Evolutionary conservation across 2,797 vertebrate species (phyloP).

Genomic region (Threskiornis aethiopicus): DNA sequence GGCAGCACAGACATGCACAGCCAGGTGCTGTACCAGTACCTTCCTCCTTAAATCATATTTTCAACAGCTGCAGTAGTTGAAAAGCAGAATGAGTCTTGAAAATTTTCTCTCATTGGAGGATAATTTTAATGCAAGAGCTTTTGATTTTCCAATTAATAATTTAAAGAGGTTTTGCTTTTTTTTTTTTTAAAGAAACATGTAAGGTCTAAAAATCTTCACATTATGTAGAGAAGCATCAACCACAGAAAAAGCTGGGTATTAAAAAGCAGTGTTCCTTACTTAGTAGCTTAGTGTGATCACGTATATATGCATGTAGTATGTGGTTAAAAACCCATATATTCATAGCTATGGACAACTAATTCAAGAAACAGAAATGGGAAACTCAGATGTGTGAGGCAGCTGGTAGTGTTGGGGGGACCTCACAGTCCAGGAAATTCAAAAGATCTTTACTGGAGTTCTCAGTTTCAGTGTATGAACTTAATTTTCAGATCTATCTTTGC

Average conservation of each 20-base stretch:
- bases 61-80: neutral
- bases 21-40: no score
- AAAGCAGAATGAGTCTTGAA: neutral
- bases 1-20: neutral
- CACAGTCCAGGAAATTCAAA: neutral
- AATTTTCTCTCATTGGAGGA: neutral
- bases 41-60: neutral
- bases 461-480: neutral
- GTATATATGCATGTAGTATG: no score
- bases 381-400: neutral
- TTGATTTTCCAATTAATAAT: neutral
- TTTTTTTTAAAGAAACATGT: neutral
- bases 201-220: neutral
- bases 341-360: neutral
- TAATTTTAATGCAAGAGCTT: neutral
- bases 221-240: neutral
- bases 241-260: neutral
- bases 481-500: neutral
- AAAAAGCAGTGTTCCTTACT: neutral
- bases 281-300: neutral
- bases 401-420: neutral
- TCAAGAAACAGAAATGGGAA: neutral
- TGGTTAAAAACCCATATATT: neutral
- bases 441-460: neutral
- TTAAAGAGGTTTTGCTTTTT: neutral